phyloP scores from a whole-genome alignment of 1,140 invertebrate species.

The Hypsibius dujardini region DNA sequence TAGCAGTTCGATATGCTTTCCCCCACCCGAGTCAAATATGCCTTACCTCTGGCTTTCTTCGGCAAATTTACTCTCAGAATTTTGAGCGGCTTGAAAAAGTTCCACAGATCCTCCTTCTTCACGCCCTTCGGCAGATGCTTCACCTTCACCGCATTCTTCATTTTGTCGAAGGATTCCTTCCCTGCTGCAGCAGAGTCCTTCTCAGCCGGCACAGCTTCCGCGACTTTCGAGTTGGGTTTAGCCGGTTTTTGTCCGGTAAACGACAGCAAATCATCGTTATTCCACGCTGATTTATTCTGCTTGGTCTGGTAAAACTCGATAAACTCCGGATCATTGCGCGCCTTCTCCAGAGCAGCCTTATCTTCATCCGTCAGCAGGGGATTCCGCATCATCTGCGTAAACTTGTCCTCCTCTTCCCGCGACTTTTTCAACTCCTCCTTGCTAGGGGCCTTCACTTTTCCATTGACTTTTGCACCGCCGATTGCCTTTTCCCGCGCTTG shows the following conservation, averaged over 20 bases:
- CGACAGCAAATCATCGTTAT: conserved; percentile 42
- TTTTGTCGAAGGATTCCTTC: conserved; percentile 24
- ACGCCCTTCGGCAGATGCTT: conserved; percentile 47
- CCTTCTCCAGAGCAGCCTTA: conserved; percentile 46
- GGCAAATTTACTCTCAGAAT: conserved; percentile 60
- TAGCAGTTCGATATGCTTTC: too few relatives aligned
- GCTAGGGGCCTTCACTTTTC: conserved; percentile 35
- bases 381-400: conserved; percentile 28
- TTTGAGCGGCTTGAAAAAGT: conserved; percentile 63
- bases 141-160: conserved; percentile 36
- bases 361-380: conserved; percentile 27
- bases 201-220: conserved; percentile 30
- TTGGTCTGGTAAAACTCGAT: conserved; percentile 67
- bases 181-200: conserved; percentile 30
- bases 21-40: too few relatives aligned
- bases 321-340: conserved; percentile 62
- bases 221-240: conserved; percentile 18
- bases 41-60: conserved; percentile 45
- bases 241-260: conserved; percentile 27
- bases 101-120: conserved; percentile 58
- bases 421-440: conserved; percentile 16
- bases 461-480: conserved; percentile 35
- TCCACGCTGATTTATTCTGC: conserved; percentile 43
- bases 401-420: conserved; percentile 32
- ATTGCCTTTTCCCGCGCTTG: conserved; percentile 45